phyloP scores from a whole-genome alignment of 2,113 vertebrate species.

The Dasypus novemcinctus region DNA sequence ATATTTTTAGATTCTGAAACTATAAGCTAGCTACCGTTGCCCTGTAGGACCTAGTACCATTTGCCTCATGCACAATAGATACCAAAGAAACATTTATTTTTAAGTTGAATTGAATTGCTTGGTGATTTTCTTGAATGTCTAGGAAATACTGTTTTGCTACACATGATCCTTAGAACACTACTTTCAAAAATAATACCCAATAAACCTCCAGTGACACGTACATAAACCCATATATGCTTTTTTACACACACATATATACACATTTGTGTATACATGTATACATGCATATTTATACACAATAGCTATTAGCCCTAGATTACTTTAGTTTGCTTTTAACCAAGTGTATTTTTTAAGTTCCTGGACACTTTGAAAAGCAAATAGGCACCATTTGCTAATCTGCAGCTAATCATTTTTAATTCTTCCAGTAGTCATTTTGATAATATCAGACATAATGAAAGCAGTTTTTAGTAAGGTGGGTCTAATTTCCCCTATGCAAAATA shows the following conservation, averaged over 20 bases:
- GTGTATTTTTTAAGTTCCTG: constrained; percentile 39
- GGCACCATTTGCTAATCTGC: constrained; percentile 30
- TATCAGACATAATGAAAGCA: constrained; percentile 49
- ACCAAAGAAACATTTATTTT: constrained; percentile 15
- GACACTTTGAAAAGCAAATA: constrained; percentile 46
- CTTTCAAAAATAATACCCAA: background rate
- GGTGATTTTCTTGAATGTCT: background rate
- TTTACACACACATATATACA: background rate
- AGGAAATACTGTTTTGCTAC: constrained; percentile 33
- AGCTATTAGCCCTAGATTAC: background rate
- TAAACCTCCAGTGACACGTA: background rate
- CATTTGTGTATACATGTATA: background rate
- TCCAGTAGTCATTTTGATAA: constrained; percentile 60
- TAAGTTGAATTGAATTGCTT: background rate
- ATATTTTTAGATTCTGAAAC: constrained; percentile 28
- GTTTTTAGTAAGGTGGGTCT: constrained; percentile 17
- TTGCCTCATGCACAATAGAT: background rate
- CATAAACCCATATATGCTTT: background rate
- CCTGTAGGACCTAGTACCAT: background rate
- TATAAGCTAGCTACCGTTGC: background rate
- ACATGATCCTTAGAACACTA: background rate
- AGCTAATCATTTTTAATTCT: constrained; percentile 68
- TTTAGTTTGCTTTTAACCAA: constrained; percentile 47
- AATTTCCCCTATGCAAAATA: constrained; percentile 28
- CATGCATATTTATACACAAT: background rate